These are phyloP conservation scores for Hydractinia echinata DNA, from an alignment of 30 jellyfish, hydroid and myxozoan species.

Conservation along the genomic window DNA sequence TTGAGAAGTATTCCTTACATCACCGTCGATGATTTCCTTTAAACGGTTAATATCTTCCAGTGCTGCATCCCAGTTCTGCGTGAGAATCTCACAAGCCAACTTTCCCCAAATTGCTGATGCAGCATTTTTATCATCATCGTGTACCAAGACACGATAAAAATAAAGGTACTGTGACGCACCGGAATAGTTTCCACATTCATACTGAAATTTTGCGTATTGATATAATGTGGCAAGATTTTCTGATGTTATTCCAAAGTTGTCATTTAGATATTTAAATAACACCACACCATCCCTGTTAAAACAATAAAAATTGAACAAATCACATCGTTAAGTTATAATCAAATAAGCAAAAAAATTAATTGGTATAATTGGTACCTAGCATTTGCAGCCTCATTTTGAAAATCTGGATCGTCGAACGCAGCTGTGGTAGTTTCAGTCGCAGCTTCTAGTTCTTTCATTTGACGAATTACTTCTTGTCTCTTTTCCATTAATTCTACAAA, in stretches of 20 bases:
- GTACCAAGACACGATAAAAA: constrained; percentile 94
- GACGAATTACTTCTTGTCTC: constrained; percentile 75
- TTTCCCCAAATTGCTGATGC: constrained; percentile 94
- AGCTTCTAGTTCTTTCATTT: constrained; percentile 70
- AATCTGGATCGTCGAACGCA: constrained; percentile 96
- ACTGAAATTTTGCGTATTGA: constrained; percentile 90
- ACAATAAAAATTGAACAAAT: neutral
- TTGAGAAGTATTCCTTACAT: constrained; percentile 50
- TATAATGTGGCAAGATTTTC: constrained; percentile 90
- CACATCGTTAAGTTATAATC: neutral
- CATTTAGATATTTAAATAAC: constrained; percentile 77
- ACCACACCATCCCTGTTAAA: constrained; percentile 82
- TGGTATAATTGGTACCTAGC: constrained; percentile 54
- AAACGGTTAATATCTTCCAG: constrained; percentile 77
- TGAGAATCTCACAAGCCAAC: constrained; percentile 87
- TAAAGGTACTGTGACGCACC: constrained; percentile 93
- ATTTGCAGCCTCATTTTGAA: constrained; percentile 64
- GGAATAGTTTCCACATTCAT: constrained; percentile 95
- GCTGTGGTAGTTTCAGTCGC: constrained; percentile 73
- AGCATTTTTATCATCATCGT: constrained; percentile 77
- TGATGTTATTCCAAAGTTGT: constrained; percentile 78
- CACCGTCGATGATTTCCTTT: constrained; percentile 87
- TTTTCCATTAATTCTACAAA: constrained; percentile 56
- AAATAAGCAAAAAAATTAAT: neutral
- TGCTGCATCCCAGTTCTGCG: constrained; percentile 96